A percentile compares a stretch with the other conserved stretches of the same genome.
Conservation (phyloP, 2,113 vertebrate species). For the Varanus salvator region DNA sequence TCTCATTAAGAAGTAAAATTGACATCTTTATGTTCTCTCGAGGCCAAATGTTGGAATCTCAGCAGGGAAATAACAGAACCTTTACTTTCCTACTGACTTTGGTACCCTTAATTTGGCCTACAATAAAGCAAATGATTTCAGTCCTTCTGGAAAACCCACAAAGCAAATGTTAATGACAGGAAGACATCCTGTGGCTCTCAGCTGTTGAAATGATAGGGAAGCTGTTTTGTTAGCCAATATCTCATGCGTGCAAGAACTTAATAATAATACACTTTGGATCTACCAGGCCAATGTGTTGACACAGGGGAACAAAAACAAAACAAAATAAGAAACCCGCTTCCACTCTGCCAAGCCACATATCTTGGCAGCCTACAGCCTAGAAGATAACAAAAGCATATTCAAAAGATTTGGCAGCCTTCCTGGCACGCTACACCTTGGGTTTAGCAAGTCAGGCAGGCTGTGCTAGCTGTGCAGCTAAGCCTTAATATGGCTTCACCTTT, state of each 20-base stretch:
- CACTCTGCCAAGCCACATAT: slow-evolving; percentile 69
- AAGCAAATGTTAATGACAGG: slow-evolving; percentile 44
- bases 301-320: slow-evolving; percentile 62
- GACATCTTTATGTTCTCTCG: slow-evolving; percentile 23
- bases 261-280: slow-evolving; percentile 43
- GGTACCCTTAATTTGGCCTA: slow-evolving; percentile 13
- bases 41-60: neutral
- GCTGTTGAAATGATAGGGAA: slow-evolving; percentile 51
- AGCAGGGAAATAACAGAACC: neutral
- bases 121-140: slow-evolving; percentile 23
- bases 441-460: slow-evolving; percentile 73
- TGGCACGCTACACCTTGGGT: slow-evolving; percentile 69
- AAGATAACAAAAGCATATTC: slow-evolving; percentile 70
- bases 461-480: slow-evolving; percentile 58
- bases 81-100: slow-evolving; percentile 8
- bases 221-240: slow-evolving; percentile 51
- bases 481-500: slow-evolving; percentile 25
- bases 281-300: slow-evolving; percentile 55
- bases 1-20: neutral
- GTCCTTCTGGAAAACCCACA: slow-evolving; percentile 18
- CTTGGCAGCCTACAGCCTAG: slow-evolving; percentile 61
- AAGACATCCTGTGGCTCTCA: slow-evolving; percentile 44
- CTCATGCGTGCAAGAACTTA: slow-evolving; percentile 58
- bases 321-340: slow-evolving; percentile 29
- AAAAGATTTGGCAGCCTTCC: slow-evolving; percentile 65